Evolutionary conservation across 2,888 invertebrate genomes (phyloP).

Genomic region (Micropterix aruncella): DNA sequence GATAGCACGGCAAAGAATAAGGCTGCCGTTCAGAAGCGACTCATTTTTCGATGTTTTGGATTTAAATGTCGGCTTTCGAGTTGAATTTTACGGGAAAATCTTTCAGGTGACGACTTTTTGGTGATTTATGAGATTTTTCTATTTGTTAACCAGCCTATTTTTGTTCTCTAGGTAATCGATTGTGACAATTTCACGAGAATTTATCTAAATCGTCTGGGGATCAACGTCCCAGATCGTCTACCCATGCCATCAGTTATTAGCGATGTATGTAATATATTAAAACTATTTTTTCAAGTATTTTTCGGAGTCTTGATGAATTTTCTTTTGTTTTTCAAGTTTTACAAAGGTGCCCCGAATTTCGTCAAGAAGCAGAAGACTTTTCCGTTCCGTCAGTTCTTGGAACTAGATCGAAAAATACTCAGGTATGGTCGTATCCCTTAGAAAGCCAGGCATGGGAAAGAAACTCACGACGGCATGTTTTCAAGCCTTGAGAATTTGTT

Average conservation of each 20-base stretch:
- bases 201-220: constrained; percentile 74
- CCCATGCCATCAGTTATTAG: constrained; percentile 35
- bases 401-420: constrained; percentile 58
- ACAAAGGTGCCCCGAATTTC: too few species aligned
- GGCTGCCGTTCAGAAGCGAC: constrained; percentile 59
- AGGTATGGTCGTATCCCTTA: too few species aligned
- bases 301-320: constrained; percentile 3
- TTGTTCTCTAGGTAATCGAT: constrained; percentile 45
- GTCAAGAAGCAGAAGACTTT: too few species aligned
- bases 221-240: constrained; percentile 62
- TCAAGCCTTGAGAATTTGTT: too few species aligned
- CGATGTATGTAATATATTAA: constrained; percentile 22
- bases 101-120: constrained; percentile 45
- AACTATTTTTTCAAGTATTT: too few species aligned
- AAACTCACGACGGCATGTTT: too few species aligned
- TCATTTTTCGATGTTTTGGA: constrained; percentile 75
- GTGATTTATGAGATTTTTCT: too few species aligned
- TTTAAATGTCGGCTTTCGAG: constrained; percentile 70
- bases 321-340: constrained; percentile 15
- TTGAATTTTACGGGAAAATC: constrained; percentile 67
- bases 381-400: constrained; percentile 65
- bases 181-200: constrained; percentile 80
- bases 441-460: too few species aligned
- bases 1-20: constrained; percentile 70
- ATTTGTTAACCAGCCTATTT: constrained; percentile 1